Conservation (phyloP, 2,888 invertebrate species). For the Drosophila merina region DNA sequence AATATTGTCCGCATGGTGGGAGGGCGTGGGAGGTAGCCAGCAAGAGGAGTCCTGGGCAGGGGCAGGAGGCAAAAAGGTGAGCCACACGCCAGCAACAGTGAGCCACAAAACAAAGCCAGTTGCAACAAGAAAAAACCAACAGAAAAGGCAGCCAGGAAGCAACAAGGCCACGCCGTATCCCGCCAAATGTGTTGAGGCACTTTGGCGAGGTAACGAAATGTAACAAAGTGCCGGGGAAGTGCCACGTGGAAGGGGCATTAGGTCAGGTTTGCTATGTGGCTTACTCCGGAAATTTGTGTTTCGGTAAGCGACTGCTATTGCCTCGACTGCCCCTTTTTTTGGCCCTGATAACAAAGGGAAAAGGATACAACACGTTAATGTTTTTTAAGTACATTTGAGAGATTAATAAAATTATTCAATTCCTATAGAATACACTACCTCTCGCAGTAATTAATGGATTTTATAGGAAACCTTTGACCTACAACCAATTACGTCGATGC, state of each 20-base stretch:
- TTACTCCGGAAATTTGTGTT: slow-evolving; percentile 80
- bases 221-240: slow-evolving; percentile 67
- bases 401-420: background rate
- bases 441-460: slow-evolving; percentile 1
- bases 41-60: background rate
- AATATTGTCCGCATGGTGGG: slow-evolving; percentile 59
- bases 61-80: slow-evolving; percentile 56
- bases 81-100: slow-evolving; percentile 58
- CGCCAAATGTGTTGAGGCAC: slow-evolving; percentile 75
- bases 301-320: slow-evolving; percentile 51
- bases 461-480: background rate
- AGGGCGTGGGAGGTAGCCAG: no score
- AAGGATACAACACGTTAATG: slow-evolving; percentile 13
- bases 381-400: slow-evolving; percentile 31
- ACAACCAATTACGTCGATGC: background rate
- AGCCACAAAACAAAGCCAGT: slow-evolving; percentile 58
- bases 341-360: slow-evolving; percentile 1
- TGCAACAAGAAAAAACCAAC: slow-evolving; percentile 43
- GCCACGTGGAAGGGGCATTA: slow-evolving; percentile 46
- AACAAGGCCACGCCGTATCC: slow-evolving; percentile 33
- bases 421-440: background rate
- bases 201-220: slow-evolving; percentile 76
- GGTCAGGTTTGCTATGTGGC: slow-evolving; percentile 75
- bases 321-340: slow-evolving; percentile 21
- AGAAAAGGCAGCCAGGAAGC: slow-evolving; percentile 17